Percentiles rank a stretch among this genome's conserved stretches.
Evolutionary conservation across 2,888 invertebrate genomes (phyloP).

Genomic region (Mantis religiosa): DNA sequence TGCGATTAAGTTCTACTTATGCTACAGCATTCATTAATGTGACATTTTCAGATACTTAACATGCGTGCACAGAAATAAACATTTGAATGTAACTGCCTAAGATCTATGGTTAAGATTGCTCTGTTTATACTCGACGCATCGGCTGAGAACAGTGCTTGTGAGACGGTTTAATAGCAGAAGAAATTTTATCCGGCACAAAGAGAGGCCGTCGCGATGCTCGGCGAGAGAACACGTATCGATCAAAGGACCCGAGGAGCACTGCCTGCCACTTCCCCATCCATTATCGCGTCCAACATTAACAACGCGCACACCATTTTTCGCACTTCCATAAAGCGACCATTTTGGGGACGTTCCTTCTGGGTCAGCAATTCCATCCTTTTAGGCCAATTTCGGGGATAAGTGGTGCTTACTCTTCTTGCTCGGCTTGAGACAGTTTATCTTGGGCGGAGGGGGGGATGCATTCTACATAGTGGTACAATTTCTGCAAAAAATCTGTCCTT

Average conservation of each 20-base stretch:
- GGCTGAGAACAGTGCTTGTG: neutral
- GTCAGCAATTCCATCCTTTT: neutral
- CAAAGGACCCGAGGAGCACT: neutral
- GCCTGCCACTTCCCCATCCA: neutral
- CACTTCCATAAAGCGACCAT: neutral
- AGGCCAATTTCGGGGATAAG: neutral
- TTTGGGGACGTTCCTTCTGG: neutral
- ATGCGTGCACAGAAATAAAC: no score
- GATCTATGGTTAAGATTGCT: neutral
- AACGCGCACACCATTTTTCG: neutral
- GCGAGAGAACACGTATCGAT: neutral
- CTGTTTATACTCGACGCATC: neutral
- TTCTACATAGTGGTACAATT: no score
- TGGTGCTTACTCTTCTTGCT: neutral
- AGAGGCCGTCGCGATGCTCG: neutral
- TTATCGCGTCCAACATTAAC: neutral
- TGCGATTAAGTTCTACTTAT: no score
- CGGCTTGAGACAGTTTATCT: neutral
- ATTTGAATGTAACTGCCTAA: no score
- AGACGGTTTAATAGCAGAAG: neutral
- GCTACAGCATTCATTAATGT: no score
- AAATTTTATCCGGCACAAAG: neutral
- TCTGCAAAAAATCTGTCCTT: no score
- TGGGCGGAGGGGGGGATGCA: no score
- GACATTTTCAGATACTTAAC: no score